Evolutionary conservation across 2,888 invertebrate genomes (phyloP).

Genomic region (Epicampocera succincta): DNA sequence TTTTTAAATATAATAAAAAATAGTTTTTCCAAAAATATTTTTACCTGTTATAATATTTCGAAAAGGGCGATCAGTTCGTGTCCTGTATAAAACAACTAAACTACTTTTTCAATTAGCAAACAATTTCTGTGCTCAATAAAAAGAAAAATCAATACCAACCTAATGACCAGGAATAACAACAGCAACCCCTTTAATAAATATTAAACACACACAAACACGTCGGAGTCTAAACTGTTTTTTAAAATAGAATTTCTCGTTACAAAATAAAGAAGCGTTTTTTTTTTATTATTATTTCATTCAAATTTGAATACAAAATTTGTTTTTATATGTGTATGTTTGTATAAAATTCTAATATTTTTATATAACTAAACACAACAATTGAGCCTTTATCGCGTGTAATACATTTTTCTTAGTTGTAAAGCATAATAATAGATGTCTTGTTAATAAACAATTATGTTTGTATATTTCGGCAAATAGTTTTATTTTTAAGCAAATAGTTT

Average conservation of each 20-base stretch:
- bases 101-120: constrained; percentile 1
- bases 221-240: too few relatives aligned
- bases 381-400: constrained; percentile 45
- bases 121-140: constrained; percentile 22
- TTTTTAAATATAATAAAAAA: too few relatives aligned
- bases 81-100: neutral
- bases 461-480: too few relatives aligned
- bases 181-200: too few relatives aligned
- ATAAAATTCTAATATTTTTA: constrained; percentile 33
- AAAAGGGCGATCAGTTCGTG: too few relatives aligned
- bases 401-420: constrained; percentile 8
- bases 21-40: too few relatives aligned
- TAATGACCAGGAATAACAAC: too few relatives aligned
- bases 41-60: too few relatives aligned
- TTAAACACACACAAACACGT: too few relatives aligned
- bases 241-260: too few relatives aligned
- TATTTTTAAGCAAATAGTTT: constrained; percentile 27
- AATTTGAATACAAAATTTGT: constrained; percentile 40
- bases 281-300: constrained; percentile 35
- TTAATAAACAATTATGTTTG: too few relatives aligned
- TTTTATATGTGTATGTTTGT: constrained; percentile 34
- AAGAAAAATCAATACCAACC: neutral
- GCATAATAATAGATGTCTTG: neutral
- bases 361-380: constrained; percentile 56
- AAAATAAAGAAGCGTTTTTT: too few relatives aligned